Evolutionary conservation across 2,797 vertebrate species (phyloP).

Genomic region (Masticophis lateralis): DNA sequence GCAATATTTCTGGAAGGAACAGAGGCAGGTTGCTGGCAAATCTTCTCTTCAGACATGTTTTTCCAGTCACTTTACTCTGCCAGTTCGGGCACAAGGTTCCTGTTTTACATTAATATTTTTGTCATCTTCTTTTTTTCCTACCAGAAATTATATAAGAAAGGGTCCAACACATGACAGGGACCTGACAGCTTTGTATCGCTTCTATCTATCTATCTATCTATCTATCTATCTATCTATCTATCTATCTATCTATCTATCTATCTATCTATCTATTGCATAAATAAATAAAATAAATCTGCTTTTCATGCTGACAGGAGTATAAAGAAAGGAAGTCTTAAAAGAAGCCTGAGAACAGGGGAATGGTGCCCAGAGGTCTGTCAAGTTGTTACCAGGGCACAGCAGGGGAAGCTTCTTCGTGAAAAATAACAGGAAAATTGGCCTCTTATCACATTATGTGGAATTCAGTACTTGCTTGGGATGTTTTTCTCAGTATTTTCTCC

Average conservation of each 20-base stretch:
- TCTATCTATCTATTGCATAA: neutral
- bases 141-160: slow-evolving; percentile 37
- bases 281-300: neutral
- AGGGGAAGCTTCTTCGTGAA: slow-evolving; percentile 47
- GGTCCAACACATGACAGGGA: slow-evolving; percentile 18
- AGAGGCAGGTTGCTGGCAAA: neutral
- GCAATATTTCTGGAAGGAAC: neutral
- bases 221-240: neutral
- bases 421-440: slow-evolving; percentile 43
- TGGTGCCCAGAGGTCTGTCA: slow-evolving; percentile 16
- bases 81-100: neutral
- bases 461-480: slow-evolving; percentile 7
- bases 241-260: neutral
- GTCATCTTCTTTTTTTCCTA: too few species aligned
- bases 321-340: slow-evolving; percentile 43
- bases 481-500: slow-evolving; percentile 26
- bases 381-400: slow-evolving; percentile 35
- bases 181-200: slow-evolving; percentile 25
- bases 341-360: slow-evolving; percentile 43
- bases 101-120: neutral
- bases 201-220: neutral
- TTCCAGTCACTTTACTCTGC: neutral
- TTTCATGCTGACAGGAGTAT: slow-evolving; percentile 21
- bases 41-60: neutral
- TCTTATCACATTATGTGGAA: slow-evolving; percentile 5